These are phyloP conservation scores for Coracias cyanogaster DNA, from an alignment of 2,797 vertebrate genomes.

Conservation along the genomic window DNA sequence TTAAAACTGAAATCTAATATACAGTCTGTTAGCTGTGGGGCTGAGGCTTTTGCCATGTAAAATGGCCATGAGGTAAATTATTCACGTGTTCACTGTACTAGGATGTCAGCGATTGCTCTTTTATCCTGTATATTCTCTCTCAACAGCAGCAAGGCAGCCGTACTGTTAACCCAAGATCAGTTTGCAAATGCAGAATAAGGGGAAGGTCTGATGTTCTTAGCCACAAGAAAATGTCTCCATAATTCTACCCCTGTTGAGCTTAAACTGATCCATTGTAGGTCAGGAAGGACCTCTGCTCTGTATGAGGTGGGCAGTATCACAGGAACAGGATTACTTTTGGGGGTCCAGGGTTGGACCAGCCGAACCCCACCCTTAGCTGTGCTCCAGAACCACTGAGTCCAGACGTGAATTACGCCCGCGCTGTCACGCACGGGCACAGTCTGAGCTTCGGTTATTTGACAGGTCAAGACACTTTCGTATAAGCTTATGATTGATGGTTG, in stretches of 20 bases:
- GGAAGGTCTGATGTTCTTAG: background rate
- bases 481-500: background rate
- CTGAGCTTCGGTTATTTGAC: background rate
- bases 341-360: background rate
- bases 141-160: background rate
- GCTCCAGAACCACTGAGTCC: background rate
- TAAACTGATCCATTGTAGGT: background rate
- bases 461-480: background rate
- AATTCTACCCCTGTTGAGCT: background rate
- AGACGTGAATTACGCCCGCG: background rate
- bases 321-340: background rate
- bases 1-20: background rate
- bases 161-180: background rate
- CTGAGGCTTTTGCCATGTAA: background rate
- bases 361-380: background rate
- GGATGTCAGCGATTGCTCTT: background rate
- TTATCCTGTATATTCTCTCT: background rate
- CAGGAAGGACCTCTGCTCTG: background rate
- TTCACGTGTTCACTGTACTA: background rate
- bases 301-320: background rate
- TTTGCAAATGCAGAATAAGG: background rate
- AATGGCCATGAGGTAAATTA: background rate
- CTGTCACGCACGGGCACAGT: background rate
- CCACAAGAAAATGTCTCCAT: background rate
- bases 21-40: background rate